phyloP scores from a whole-genome alignment of 1,140 invertebrate species.

The Druon quercuslanigerum region DNA sequence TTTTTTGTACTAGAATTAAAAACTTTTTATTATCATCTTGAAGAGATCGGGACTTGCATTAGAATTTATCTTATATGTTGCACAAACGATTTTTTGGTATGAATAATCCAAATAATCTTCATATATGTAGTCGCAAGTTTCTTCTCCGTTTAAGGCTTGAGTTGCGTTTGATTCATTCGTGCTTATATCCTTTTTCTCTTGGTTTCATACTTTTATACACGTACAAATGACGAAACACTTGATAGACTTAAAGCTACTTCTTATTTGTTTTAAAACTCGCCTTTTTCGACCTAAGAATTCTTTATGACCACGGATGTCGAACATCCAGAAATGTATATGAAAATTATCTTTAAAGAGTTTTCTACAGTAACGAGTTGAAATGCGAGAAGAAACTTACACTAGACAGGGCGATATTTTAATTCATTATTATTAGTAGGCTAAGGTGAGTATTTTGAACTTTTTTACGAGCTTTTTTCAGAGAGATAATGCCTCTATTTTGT shows the following conservation, averaged over 20 bases:
- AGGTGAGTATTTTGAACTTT: constrained; percentile 46
- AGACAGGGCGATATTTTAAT: not conserved
- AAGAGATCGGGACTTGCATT: not conserved
- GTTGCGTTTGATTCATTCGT: not conserved
- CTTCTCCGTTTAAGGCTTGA: not conserved
- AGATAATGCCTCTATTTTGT: constrained; percentile 1
- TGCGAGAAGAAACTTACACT: not conserved
- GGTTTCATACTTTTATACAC: constrained; percentile 15
- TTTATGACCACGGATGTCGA: constrained; percentile 56
- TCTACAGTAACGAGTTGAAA: not conserved
- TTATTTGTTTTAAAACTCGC: constrained; percentile 33
- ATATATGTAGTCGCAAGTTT: not conserved
- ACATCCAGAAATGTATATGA: constrained; percentile 57
- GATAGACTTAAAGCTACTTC: constrained; percentile 30
- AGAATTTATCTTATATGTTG: not conserved
- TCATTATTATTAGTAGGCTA: constrained; percentile 40
- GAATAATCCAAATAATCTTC: not conserved
- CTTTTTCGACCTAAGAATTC: constrained; percentile 36
- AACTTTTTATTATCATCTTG: not conserved
- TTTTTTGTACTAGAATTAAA: too few species aligned
- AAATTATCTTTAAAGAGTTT: constrained; percentile 41
- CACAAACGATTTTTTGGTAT: not conserved
- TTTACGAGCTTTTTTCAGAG: constrained; percentile 27
- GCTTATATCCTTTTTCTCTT: not conserved
- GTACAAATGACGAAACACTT: constrained; percentile 31